Evolutionary conservation across 2,797 vertebrate species (phyloP).

Genomic region (Melopsittacus undulatus): DNA sequence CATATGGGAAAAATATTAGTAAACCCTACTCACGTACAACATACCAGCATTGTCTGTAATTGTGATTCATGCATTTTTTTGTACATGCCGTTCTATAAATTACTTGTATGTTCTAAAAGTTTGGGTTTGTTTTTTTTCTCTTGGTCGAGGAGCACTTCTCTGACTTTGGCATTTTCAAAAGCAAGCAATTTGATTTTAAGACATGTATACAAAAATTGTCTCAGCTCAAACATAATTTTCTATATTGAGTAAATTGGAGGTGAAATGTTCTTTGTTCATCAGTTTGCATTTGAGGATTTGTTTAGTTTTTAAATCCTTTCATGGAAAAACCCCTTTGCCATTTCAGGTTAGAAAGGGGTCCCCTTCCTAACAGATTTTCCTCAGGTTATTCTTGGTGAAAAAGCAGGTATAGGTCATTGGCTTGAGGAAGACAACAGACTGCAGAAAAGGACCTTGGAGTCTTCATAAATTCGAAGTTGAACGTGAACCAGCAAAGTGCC

Average conservation of each 20-base stretch:
- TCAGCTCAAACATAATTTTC: neutral
- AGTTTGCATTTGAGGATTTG: neutral
- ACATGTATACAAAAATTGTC: neutral
- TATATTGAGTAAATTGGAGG: neutral
- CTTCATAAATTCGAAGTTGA: neutral
- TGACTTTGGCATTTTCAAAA: neutral
- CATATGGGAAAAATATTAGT: neutral
- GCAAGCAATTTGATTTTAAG: neutral
- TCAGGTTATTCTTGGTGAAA: neutral
- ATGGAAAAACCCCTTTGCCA: neutral
- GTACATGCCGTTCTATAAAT: neutral
- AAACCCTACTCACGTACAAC: neutral
- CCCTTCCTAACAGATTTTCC: neutral
- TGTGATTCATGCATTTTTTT: neutral
- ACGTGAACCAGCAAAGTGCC: rapidly evolving
- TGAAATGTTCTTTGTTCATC: neutral
- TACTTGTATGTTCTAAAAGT: neutral
- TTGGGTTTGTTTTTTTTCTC: neutral
- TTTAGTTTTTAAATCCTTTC: neutral
- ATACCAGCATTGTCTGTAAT: neutral
- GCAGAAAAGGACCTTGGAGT: neutral
- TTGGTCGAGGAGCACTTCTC: neutral
- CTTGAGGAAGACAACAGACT: neutral
- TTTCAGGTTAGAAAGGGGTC: neutral
- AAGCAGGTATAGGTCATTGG: neutral